Percentiles rank a stretch among this genome's conserved stretches.
These are phyloP conservation scores for Cryptotis parvus DNA, from an alignment of 2,113 vertebrate genomes.

Conservation along the genomic window DNA sequence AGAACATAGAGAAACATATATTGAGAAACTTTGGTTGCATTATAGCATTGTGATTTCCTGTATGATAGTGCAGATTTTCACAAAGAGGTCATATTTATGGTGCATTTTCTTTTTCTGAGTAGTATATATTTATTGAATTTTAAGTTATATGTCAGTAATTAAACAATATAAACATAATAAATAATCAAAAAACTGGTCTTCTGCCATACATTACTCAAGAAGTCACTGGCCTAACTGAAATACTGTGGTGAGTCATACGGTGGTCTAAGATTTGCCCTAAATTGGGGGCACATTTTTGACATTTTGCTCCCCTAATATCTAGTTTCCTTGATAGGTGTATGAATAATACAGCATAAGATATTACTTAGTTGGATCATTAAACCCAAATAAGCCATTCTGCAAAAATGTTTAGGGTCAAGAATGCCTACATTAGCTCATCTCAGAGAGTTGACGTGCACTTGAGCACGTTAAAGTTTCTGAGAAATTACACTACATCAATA, in stretches of 20 bases:
- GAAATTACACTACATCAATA: not conserved
- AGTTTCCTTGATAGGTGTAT: not conserved
- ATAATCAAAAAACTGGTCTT: not conserved
- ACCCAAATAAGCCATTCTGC: not conserved
- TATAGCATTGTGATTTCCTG: not conserved
- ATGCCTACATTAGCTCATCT: not conserved
- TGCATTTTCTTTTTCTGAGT: conserved; percentile 43
- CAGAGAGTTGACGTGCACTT: not conserved
- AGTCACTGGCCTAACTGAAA: not conserved
- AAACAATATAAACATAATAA: not conserved
- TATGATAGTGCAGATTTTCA: not conserved
- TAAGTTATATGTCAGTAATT: conserved; percentile 33
- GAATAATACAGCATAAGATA: not conserved
- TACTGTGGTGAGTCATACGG: not conserved
- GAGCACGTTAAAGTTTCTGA: not conserved
- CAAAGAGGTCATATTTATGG: not conserved
- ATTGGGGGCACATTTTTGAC: not conserved
- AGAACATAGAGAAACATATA: not conserved
- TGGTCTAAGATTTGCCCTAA: not conserved
- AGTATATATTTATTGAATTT: conserved; percentile 15
- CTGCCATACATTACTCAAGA: not conserved
- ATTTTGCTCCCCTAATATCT: not conserved
- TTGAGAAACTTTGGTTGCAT: not conserved
- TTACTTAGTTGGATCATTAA: not conserved
- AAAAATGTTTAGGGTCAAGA: not conserved